phyloP scores from a whole-genome alignment of 2,797 vertebrate species.

The Chrysocyon brachyurus region DNA sequence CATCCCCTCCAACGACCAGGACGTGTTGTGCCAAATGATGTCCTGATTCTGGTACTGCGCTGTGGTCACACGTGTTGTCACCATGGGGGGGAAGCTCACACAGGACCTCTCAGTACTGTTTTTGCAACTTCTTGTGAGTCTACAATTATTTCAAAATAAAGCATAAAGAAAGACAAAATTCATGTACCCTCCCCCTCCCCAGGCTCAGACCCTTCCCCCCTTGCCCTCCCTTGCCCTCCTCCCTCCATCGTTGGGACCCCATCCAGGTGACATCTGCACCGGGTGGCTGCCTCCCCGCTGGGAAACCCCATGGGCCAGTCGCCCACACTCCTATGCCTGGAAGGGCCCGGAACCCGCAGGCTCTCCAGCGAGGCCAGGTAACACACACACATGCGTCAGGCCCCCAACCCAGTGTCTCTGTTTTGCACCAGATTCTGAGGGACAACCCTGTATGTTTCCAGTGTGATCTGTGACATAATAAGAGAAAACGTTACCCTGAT shows the following conservation, averaged over 20 bases:
- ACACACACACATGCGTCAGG: rapidly evolving
- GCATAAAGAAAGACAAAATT: not conserved
- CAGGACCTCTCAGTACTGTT: not conserved
- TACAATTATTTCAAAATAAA: not conserved
- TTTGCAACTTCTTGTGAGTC: not conserved
- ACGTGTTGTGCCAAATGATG: not conserved
- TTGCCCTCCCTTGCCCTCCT: not conserved
- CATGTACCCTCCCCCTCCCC: not conserved
- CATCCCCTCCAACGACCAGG: rapidly evolving
- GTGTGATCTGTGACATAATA: not conserved
- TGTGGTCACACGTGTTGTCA: not conserved
- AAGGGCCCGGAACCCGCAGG: not conserved
- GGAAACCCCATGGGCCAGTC: not conserved
- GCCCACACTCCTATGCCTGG: rapidly evolving
- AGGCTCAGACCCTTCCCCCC: too few species aligned
- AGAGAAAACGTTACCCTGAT: not conserved
- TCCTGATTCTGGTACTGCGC: not conserved
- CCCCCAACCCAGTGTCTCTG: rapidly evolving
- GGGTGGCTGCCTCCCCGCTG: not conserved
- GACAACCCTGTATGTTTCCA: not conserved
- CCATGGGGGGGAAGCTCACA: rapidly evolving
- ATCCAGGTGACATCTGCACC: not conserved
- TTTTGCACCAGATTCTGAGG: not conserved
- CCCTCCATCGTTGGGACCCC: not conserved
- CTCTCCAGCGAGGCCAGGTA: rapidly evolving